Evolutionary conservation across 2,113 vertebrate species (phyloP).

Genomic region (Atractosteus spatula): DNA sequence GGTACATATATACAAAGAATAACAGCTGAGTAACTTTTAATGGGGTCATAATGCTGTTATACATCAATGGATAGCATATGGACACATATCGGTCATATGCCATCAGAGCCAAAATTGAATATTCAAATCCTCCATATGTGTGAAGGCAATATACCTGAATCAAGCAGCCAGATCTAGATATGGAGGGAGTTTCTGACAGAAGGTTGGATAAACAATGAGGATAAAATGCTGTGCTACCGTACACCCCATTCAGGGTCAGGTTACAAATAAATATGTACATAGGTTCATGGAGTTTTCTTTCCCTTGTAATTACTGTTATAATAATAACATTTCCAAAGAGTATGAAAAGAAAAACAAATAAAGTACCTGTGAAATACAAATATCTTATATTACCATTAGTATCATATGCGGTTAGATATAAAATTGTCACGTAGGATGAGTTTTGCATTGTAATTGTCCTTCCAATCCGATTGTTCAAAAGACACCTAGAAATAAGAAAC

Average conservation of each 20-base stretch:
- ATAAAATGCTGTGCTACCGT: constrained; percentile 31
- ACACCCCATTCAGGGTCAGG: constrained; percentile 20
- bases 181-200: constrained; percentile 11
- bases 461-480: no score
- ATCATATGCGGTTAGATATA: not conserved
- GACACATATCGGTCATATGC: constrained; percentile 10
- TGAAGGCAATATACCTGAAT: constrained; percentile 10
- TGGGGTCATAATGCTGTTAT: constrained; percentile 1
- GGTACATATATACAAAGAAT: not conserved
- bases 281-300: constrained; percentile 28
- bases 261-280: constrained; percentile 29
- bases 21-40: constrained; percentile 8
- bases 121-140: not conserved
- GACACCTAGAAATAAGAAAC: no score
- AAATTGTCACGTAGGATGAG: not conserved
- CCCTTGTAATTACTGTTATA: not conserved
- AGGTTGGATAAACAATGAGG: constrained; percentile 25
- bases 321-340: not conserved
- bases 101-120: constrained; percentile 2
- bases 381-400: not conserved
- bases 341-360: constrained; percentile 2
- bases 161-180: constrained; percentile 14
- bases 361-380: not conserved
- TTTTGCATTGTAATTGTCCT: no score
- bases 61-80: constrained; percentile 9